Conservation (phyloP, 2,888 invertebrate genomes). For the Crematogaster levior region DNA sequence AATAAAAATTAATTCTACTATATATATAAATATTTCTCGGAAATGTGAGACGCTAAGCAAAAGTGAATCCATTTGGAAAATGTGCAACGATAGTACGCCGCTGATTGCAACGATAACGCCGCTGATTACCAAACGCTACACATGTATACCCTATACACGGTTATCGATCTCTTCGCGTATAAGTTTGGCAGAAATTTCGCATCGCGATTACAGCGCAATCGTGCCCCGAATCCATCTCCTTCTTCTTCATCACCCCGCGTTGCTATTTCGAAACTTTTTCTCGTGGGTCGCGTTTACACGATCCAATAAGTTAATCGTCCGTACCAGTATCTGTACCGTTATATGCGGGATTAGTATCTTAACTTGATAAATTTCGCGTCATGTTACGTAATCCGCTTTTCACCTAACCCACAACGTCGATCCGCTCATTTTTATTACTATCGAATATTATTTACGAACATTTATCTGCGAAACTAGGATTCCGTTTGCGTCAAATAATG, state of each 20-base stretch:
- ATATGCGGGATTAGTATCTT: slow-evolving; percentile 44
- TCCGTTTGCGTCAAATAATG: background rate
- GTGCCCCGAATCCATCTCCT: slow-evolving; percentile 17
- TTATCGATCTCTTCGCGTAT: slow-evolving; percentile 31
- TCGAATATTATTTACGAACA: background rate
- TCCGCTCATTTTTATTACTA: background rate
- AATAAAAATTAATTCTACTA: background rate
- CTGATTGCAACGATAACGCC: slow-evolving; percentile 15
- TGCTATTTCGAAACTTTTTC: slow-evolving; percentile 50
- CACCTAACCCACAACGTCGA: background rate
- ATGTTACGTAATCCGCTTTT: slow-evolving; percentile 22
- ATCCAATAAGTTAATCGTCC: slow-evolving; percentile 54
- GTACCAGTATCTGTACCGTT: background rate
- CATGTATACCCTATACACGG: background rate
- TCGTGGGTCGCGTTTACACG: slow-evolving; percentile 34
- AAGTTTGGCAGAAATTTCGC: slow-evolving; percentile 36
- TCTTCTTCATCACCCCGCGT: background rate
- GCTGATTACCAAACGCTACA: slow-evolving; percentile 21
- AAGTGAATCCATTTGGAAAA: slow-evolving; percentile 25
- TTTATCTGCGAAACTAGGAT: background rate
- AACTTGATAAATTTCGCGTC: slow-evolving; percentile 41
- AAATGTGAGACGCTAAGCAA: background rate
- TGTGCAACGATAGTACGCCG: background rate
- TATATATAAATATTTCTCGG: background rate
- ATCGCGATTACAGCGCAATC: slow-evolving; percentile 30